phyloP scores from a whole-genome alignment of 2,888 invertebrate genomes.

The Cephus pygmeus region DNA sequence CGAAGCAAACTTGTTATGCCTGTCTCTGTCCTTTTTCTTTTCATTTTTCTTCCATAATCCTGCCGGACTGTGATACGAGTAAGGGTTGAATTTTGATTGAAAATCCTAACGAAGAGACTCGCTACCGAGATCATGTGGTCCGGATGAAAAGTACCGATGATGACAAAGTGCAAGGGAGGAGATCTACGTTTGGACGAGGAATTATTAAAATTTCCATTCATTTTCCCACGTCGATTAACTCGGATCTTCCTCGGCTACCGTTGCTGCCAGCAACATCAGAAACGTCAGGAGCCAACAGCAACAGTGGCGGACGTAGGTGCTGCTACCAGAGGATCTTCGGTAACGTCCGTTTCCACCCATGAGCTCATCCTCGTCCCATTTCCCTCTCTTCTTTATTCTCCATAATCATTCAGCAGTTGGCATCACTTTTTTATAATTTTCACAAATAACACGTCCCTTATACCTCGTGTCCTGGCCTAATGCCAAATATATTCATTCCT shows the following conservation, averaged over 20 bases:
- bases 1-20: neutral
- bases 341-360: neutral
- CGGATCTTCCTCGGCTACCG: constrained; percentile 30
- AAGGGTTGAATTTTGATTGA: too few species aligned
- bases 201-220: constrained; percentile 58
- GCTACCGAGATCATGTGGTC: too few species aligned
- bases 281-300: neutral
- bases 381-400: neutral
- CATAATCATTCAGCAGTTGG: too few species aligned
- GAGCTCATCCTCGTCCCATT: constrained; percentile 31
- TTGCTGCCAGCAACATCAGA: too few species aligned
- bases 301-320: neutral
- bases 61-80: too few species aligned
- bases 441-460: constrained; percentile 44
- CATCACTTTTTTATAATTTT: constrained; percentile 55
- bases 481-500: constrained; percentile 47
- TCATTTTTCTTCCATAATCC: neutral
- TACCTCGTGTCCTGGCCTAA: constrained; percentile 28
- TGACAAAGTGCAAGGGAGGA: constrained; percentile 7
- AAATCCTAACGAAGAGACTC: too few species aligned
- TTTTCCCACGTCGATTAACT: constrained; percentile 53
- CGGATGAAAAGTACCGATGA: neutral
- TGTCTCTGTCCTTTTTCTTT: neutral
- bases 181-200: constrained; percentile 33
- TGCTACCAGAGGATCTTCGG: neutral